These are phyloP conservation scores for Heliconius sara DNA, from an alignment of 2,888 invertebrate genomes.

Conservation along the genomic window DNA sequence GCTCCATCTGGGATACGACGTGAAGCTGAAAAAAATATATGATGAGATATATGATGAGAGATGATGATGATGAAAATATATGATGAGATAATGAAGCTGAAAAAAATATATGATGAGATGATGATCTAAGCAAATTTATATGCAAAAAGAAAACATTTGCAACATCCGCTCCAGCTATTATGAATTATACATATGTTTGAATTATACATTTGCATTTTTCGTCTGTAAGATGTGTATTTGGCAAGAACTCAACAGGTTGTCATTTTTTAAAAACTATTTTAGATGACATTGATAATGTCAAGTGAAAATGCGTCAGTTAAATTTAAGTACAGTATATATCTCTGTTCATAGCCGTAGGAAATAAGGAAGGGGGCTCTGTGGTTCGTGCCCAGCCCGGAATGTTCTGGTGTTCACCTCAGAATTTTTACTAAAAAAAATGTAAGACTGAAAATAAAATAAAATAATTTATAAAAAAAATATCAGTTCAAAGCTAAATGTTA, in stretches of 20 bases:
- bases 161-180: constrained; percentile 20
- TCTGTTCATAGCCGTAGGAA: background rate
- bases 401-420: no score
- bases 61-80: no score
- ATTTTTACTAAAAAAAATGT: no score
- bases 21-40: no score
- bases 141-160: constrained; percentile 29
- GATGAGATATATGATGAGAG: no score
- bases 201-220: constrained; percentile 36
- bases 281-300: constrained; percentile 76
- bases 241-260: constrained; percentile 69
- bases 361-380: no score
- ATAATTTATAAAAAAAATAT: no score
- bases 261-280: constrained; percentile 67
- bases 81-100: no score
- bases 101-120: background rate
- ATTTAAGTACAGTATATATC: background rate
- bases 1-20: no score
- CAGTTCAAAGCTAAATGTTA: no score
- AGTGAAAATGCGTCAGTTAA: constrained; percentile 23
- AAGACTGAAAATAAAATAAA: no score
- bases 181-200: constrained; percentile 29
- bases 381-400: no score
- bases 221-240: constrained; percentile 53
- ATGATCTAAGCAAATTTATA: constrained; percentile 28